A percentile compares a stretch with the other conserved stretches of the same genome.
Conservation (phyloP, 2,888 invertebrate genomes). For the Euplexia lucipara region DNA sequence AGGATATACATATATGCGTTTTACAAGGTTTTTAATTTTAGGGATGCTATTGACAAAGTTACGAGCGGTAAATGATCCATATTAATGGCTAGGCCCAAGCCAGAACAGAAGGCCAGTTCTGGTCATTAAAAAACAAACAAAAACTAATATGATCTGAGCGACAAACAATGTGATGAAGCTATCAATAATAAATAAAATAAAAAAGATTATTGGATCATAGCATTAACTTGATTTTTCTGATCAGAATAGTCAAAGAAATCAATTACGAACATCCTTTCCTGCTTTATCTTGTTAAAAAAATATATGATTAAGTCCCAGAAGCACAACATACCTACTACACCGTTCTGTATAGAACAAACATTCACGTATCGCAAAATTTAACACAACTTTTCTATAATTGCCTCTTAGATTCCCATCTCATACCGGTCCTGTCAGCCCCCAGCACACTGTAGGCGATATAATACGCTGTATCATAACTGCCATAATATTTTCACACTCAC, state of each 20-base stretch:
- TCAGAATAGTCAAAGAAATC: too few relatives aligned
- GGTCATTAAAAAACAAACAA: too few relatives aligned
- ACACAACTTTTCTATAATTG: conserved; percentile 58
- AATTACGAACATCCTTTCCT: too few relatives aligned
- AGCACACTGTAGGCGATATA: conserved; percentile 37
- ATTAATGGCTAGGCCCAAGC: not conserved
- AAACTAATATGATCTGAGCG: too few relatives aligned
- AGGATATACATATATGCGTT: conserved; percentile 9
- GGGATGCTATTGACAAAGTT: not conserved
- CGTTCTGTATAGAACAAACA: not conserved
- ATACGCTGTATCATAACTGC: conserved; percentile 70
- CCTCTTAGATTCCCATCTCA: conserved; percentile 41
- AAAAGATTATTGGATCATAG: too few relatives aligned
- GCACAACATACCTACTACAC: not conserved
- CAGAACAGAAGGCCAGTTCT: too few relatives aligned
- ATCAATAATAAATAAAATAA: too few relatives aligned
- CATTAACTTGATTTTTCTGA: too few relatives aligned
- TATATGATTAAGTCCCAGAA: not conserved
- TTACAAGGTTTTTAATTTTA: not conserved
- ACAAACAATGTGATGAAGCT: too few relatives aligned
- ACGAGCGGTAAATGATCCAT: not conserved
- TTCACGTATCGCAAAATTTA: conserved; percentile 24
- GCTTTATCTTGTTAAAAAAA: not conserved
- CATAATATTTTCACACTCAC: conserved; percentile 80
- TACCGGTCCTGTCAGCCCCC: conserved; percentile 49